These are phyloP conservation scores for Trematocara zebra DNA, from an alignment of 2,113 vertebrate genomes.

Conservation along the genomic window DNA sequence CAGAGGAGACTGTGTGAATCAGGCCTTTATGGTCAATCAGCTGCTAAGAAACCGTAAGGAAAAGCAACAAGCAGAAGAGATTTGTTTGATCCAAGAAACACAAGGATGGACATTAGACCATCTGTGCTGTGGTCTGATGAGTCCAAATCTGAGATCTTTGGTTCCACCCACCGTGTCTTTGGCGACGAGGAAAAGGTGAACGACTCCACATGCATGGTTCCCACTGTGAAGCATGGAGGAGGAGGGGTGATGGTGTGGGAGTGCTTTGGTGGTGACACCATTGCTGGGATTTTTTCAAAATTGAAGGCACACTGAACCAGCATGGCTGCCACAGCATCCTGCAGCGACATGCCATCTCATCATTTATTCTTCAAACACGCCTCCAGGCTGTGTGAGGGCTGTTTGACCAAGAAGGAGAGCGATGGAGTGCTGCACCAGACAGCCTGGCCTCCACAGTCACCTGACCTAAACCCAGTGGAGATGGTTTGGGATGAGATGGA, in stretches of 20 bases:
- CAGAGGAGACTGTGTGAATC: not conserved
- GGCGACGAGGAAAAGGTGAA: not conserved
- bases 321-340: not conserved
- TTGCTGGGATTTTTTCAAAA: not conserved
- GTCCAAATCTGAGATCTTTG: too few relatives aligned
- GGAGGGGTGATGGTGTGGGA: rapidly evolving
- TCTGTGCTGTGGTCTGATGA: too few relatives aligned
- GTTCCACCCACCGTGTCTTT: too few relatives aligned
- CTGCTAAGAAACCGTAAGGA: too few relatives aligned
- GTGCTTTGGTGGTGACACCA: not conserved
- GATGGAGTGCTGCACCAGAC: too few relatives aligned
- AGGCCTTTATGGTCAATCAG: not conserved
- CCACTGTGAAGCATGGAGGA: not conserved
- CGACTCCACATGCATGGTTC: rapidly evolving
- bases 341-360: not conserved
- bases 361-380: not conserved
- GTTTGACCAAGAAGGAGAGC: too few relatives aligned
- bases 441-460: not conserved
- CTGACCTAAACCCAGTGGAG: not conserved
- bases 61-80: too few relatives aligned
- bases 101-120: too few relatives aligned
- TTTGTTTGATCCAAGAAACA: too few relatives aligned
- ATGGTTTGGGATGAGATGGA: not conserved
- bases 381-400: too few relatives aligned
- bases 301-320: not conserved